Evolutionary conservation across 2,113 vertebrate species (phyloP).

Genomic region (Melanotaenia duboulayi): DNA sequence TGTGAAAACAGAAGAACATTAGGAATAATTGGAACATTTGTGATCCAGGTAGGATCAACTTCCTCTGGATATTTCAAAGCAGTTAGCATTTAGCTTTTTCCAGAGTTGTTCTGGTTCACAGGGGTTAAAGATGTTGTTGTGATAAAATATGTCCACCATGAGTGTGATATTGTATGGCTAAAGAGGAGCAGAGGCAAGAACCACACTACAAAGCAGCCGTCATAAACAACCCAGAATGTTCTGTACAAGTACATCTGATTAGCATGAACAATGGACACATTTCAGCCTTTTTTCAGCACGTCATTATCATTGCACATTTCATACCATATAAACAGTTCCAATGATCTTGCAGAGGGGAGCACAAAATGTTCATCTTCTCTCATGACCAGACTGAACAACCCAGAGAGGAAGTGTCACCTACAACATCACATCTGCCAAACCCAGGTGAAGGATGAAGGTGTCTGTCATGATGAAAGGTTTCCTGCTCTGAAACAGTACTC

Average conservation of each 20-base stretch:
- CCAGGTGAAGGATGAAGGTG: slow-evolving; percentile 88
- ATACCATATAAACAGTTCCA: slow-evolving; percentile 84
- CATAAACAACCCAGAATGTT: slow-evolving; percentile 64
- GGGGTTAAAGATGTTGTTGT: slow-evolving; percentile 19
- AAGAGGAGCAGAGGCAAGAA: slow-evolving; percentile 83
- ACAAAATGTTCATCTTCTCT: slow-evolving; percentile 82
- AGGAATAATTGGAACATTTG: no score
- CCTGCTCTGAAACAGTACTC: slow-evolving; percentile 79
- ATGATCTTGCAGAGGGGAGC: slow-evolving; percentile 82
- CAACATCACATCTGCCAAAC: slow-evolving; percentile 84
- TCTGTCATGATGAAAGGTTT: slow-evolving; percentile 84
- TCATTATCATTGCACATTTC: background rate
- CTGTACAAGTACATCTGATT: slow-evolving; percentile 88
- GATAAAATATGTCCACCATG: slow-evolving; percentile 79
- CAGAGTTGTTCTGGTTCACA: slow-evolving; percentile 62
- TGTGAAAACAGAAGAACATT: no score
- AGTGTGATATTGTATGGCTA: slow-evolving; percentile 85
- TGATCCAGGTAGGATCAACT: no score
- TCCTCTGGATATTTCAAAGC: no score
- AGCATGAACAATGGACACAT: slow-evolving; percentile 89
- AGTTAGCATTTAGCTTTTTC: slow-evolving; percentile 64
- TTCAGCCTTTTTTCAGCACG: slow-evolving; percentile 60
- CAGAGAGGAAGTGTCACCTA: slow-evolving; percentile 87
- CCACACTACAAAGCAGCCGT: slow-evolving; percentile 85
- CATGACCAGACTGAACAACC: slow-evolving; percentile 74